These are phyloP conservation scores for Atta colombica DNA, from an alignment of 1,140 invertebrate genomes.

Conservation along the genomic window DNA sequence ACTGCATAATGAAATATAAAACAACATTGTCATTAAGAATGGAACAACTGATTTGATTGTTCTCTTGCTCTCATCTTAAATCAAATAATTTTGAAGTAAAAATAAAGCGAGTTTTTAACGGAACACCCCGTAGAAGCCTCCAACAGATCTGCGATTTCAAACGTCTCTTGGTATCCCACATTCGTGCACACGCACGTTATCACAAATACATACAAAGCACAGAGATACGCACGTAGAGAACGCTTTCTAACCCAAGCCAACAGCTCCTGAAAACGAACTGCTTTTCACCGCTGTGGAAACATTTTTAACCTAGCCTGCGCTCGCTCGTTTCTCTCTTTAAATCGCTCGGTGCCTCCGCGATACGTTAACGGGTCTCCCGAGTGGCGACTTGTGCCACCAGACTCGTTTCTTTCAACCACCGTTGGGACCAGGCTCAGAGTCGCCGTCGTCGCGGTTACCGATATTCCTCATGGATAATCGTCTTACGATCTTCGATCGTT, in stretches of 20 bases:
- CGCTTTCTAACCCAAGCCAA: conserved; percentile 24
- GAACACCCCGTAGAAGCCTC: background rate
- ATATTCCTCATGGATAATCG: conserved; percentile 72
- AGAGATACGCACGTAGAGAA: background rate
- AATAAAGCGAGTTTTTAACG: background rate
- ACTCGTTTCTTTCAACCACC: conserved; percentile 63
- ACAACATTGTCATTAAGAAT: too few species aligned
- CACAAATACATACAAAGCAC: background rate
- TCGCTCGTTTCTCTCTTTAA: conserved; percentile 77
- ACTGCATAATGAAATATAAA: too few species aligned
- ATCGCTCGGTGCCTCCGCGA: conserved; percentile 75
- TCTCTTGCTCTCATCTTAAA: background rate
- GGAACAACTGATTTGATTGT: too few species aligned
- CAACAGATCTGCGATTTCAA: conserved; percentile 31
- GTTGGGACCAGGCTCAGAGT: conserved; percentile 42
- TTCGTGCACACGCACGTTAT: background rate
- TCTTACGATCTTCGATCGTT: conserved; percentile 59
- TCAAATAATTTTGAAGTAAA: background rate
- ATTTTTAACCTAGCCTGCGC: conserved; percentile 75
- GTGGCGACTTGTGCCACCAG: conserved; percentile 17
- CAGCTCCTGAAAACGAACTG: conserved; percentile 66
- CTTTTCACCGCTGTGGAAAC: conserved; percentile 71
- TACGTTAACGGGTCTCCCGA: conserved; percentile 73
- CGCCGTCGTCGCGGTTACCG: conserved; percentile 58
- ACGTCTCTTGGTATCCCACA: conserved; percentile 1